Percentiles rank a stretch among this genome's conserved stretches.
Evolutionary conservation across 2,797 vertebrate species (phyloP).

Genomic region (Xyrichtys novacula): DNA sequence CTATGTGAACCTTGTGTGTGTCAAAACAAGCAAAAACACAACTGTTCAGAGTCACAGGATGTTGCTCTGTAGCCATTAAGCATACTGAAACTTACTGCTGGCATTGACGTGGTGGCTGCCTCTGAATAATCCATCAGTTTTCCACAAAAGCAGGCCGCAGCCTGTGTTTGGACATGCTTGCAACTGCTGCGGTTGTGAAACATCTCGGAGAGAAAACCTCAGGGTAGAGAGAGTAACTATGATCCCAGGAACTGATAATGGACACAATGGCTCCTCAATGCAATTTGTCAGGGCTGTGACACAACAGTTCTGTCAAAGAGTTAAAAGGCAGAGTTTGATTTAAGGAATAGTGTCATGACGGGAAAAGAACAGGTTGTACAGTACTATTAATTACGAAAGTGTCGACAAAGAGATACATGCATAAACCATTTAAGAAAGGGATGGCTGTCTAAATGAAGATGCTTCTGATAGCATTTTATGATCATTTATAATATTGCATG

Average conservation of each 20-base stretch:
- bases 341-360: conserved; percentile 18
- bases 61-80: conserved; percentile 56
- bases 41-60: conserved; percentile 69
- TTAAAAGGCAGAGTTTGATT: conserved; percentile 46
- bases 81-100: conserved; percentile 46
- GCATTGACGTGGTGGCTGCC: conserved; percentile 58
- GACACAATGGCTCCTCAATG: conserved; percentile 57
- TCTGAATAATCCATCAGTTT: conserved; percentile 73
- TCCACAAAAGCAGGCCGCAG: conserved; percentile 55
- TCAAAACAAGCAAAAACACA: conserved; percentile 29
- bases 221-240: conserved; percentile 71
- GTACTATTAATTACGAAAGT: conserved; percentile 42
- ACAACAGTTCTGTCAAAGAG: conserved; percentile 52
- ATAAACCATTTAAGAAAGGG: conserved; percentile 15
- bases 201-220: conserved; percentile 67
- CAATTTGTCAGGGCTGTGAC: conserved; percentile 66
- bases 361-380: conserved; percentile 56
- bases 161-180: conserved; percentile 80
- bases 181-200: conserved; percentile 78
- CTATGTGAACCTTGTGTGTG: conserved; percentile 11
- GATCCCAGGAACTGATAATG: conserved; percentile 80
- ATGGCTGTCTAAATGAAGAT: conserved; percentile 36
- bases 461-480: conserved; percentile 35
- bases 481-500: no score
- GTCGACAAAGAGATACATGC: conserved; percentile 4